Evolutionary conservation across 2,797 vertebrate species (phyloP), one percentile per base, ranked within the genome.

Genomic region (Cynopterus sphinx): DNA sequence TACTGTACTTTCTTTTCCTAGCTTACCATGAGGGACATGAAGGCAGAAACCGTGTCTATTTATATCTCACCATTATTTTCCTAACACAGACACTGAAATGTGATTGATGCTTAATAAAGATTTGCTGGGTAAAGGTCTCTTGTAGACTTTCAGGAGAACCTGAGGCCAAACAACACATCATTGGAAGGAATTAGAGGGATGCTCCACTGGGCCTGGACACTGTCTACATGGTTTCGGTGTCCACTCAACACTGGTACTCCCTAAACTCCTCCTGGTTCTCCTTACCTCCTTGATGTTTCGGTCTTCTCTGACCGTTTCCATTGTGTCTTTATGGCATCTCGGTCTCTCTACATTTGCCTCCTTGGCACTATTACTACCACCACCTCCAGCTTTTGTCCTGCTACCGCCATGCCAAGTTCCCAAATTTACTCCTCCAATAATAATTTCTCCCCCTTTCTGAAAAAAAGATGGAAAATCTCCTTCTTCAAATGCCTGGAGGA

Each of bases 381-480:
- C 55, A 59, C 9, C 36, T 49, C 79, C 55, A 51, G 41, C 6
- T 36, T 92, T 59, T 71, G 5, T 68, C 43, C 13, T 51, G 17
- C 16, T 15, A 33, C n/a, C 1, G 7, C 53, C 12, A 43, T 46
- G 31, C 5, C 33, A 7, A 55, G 19, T 79, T 36, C 21, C 78
- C 74, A 53, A 8, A 51, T 12, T 41, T 17, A 68, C 7, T 61
- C 67, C 68, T 90, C 71, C 74, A 61, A 65, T 39, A 57, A 63
- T 49, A 78, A 67, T 61, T 87, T 82, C 19, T 87, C 46, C 67
- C 77, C 22, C 41, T 57, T 95, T 83, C 65, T 49, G 39, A 79
- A 90, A 39, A 39, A 92, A 88, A 93, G 65, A 68, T 46, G 49
- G 61, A 83, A 51, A 77, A 57, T 86, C 73, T 51, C 61, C 68